A percentile compares a stretch with the other conserved stretches of the same genome.
These are phyloP conservation scores for Circaetus cinerascens DNA, from an alignment of 2,113 vertebrate species.

Conservation along the genomic window DNA sequence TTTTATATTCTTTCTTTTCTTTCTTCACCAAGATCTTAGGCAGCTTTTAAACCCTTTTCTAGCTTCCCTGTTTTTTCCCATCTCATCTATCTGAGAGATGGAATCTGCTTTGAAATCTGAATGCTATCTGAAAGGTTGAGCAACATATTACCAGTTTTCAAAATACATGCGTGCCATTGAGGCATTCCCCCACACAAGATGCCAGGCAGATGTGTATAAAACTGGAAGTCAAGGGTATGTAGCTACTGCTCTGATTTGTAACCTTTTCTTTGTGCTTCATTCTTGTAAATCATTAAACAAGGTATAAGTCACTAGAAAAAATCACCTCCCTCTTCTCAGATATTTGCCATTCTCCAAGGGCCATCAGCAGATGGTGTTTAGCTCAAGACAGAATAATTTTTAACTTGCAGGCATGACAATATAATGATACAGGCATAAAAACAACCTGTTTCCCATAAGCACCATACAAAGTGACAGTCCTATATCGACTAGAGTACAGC, in stretches of 20 bases:
- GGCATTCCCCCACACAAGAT: not conserved
- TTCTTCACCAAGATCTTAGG: not conserved
- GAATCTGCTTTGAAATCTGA: not conserved
- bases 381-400: not conserved
- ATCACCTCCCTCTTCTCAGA: not conserved
- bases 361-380: not conserved
- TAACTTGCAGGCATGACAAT: not conserved
- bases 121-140: not conserved
- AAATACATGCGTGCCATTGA: not conserved
- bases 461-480: not conserved
- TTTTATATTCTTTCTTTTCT: not conserved
- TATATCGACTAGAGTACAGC: not conserved
- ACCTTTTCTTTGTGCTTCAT: not conserved
- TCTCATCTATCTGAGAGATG: not conserved
- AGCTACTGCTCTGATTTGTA: not conserved
- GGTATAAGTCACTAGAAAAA: not conserved
- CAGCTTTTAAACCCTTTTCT: not conserved
- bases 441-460: not conserved
- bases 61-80: not conserved
- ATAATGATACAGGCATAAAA: not conserved
- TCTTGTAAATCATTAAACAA: not conserved
- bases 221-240: not conserved
- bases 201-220: not conserved
- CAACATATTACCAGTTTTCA: not conserved
- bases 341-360: not conserved